phyloP scores from a whole-genome alignment of 1,140 invertebrate genomes.

The Linepithema humile region DNA sequence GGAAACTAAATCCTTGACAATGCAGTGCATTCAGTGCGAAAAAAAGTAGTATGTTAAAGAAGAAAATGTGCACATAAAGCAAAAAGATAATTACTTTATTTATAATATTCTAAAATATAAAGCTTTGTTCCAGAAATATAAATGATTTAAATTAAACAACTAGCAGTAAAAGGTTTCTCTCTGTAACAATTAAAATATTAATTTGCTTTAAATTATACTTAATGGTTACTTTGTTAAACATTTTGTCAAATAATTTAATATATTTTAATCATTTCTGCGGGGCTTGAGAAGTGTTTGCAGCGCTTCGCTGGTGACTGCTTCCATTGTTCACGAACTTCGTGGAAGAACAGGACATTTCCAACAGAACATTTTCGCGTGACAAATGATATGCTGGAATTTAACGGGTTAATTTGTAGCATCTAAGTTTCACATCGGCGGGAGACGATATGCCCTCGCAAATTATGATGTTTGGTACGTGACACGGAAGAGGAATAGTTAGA shows the following conservation, averaged over 20 bases:
- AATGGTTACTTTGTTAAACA: background rate
- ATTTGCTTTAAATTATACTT: background rate
- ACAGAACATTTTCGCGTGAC: slow-evolving; percentile 41
- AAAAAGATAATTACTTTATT: background rate
- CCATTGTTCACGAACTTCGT: slow-evolving; percentile 23
- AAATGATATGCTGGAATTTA: slow-evolving; percentile 43
- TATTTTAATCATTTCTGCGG: slow-evolving; percentile 33
- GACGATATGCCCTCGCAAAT: slow-evolving; percentile 18
- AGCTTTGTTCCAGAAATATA: background rate
- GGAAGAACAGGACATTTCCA: slow-evolving; percentile 22
- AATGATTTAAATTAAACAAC: no score
- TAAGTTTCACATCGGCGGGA: slow-evolving; percentile 38
- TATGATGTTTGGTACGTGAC: slow-evolving; percentile 27
- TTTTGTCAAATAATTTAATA: background rate
- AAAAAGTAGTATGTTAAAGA: background rate
- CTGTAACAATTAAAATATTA: background rate
- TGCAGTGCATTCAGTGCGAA: background rate
- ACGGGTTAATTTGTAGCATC: slow-evolving; percentile 45
- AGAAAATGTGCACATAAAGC: background rate
- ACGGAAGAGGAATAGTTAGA: background rate
- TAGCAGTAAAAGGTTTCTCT: background rate
- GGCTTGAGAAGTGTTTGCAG: slow-evolving; percentile 12
- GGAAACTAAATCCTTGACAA: background rate
- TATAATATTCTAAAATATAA: background rate
- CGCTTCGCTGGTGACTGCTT: background rate